Conservation (phyloP, 1,140 invertebrate species). For the Proctacanthus coquilletti region DNA sequence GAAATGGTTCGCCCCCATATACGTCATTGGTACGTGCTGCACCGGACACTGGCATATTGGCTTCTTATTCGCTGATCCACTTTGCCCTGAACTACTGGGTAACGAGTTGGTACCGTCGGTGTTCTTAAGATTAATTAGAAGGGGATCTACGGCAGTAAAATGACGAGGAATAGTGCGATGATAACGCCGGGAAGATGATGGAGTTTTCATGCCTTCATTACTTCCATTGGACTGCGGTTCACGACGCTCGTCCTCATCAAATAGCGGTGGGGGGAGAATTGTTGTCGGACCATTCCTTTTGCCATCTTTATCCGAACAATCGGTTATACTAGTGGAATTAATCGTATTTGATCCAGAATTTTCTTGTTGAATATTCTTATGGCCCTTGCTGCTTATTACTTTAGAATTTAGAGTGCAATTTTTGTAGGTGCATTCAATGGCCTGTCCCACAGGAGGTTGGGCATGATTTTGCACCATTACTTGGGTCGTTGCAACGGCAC, state of each 20-base stretch:
- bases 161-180: constrained; percentile 30
- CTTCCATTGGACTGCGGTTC: constrained; percentile 6
- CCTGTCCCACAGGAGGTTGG: background rate
- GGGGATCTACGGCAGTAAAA: constrained; percentile 22
- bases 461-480: constrained; percentile 6
- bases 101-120: background rate
- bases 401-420: constrained; percentile 13
- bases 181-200: constrained; percentile 24
- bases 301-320: no score
- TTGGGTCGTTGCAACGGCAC: constrained; percentile 10
- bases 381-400: background rate
- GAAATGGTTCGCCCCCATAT: constrained; percentile 18
- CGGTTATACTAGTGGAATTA: no score
- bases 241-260: constrained; percentile 3
- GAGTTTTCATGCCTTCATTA: constrained; percentile 16
- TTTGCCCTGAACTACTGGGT: background rate
- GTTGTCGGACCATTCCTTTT: no score
- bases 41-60: constrained; percentile 29
- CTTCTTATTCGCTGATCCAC: constrained; percentile 13
- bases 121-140: constrained; percentile 7
- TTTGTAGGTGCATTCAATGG: constrained; percentile 23
- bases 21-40: constrained; percentile 30
- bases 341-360: constrained; percentile 16
- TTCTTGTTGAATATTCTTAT: constrained; percentile 9
- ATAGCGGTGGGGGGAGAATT: constrained; percentile 8